These are phyloP conservation scores for Strix uralensis DNA, from an alignment of 2,113 vertebrate genomes.

Conservation along the genomic window DNA sequence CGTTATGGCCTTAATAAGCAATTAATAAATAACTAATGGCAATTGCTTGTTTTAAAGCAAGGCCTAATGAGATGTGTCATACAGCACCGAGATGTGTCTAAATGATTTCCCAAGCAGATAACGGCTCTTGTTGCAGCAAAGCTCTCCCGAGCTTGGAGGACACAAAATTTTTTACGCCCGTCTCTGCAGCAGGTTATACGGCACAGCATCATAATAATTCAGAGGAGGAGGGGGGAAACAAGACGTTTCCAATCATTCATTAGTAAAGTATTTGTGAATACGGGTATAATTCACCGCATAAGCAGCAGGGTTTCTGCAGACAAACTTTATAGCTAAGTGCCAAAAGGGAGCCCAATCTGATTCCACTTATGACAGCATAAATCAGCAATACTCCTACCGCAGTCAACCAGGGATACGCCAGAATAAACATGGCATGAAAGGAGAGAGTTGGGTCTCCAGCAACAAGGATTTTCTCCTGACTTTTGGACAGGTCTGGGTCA, in stretches of 20 bases:
- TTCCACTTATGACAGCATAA: constrained; percentile 36
- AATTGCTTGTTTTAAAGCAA: constrained; percentile 45
- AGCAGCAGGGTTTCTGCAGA: constrained; percentile 44
- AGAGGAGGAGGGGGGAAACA: constrained; percentile 26
- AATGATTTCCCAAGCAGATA: constrained; percentile 45
- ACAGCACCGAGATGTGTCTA: constrained; percentile 22
- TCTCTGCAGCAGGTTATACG: constrained; percentile 45
- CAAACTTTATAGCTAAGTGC: constrained; percentile 45
- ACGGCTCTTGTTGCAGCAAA: not conserved
- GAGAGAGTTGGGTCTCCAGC: not conserved
- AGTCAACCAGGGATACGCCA: not conserved
- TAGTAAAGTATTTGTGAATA: constrained; percentile 64
- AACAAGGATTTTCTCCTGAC: not conserved
- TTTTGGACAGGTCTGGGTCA: not conserved
- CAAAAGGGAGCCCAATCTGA: constrained; percentile 56
- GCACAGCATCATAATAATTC: constrained; percentile 43
- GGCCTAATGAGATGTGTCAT: constrained; percentile 67
- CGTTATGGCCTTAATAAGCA: constrained; percentile 54
- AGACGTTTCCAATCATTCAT: constrained; percentile 64
- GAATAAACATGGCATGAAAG: not conserved
- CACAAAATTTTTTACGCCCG: constrained; percentile 26
- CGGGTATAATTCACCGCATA: constrained; percentile 24
- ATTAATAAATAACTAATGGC: constrained; percentile 71
- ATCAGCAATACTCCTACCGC: not conserved
- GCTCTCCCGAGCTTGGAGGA: constrained; percentile 49